phyloP scores from a whole-genome alignment of 2,113 vertebrate species.

The Argyrosomus japonicus region DNA sequence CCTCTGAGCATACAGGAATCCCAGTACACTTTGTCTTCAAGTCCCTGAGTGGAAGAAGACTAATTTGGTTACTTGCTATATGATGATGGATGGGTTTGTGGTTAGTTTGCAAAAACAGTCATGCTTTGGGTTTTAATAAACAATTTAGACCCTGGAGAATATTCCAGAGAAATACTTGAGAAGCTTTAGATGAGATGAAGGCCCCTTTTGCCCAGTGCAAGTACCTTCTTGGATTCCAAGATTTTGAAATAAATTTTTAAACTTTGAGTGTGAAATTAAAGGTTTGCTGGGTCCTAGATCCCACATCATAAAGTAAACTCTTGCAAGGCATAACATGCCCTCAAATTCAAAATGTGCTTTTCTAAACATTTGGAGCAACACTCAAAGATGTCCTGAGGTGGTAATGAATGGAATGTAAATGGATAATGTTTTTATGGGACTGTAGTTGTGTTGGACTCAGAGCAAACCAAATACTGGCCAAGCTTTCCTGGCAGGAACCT shows the following conservation, averaged over 20 bases:
- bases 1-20: slow-evolving; percentile 53
- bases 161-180: slow-evolving; percentile 32
- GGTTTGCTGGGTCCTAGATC: slow-evolving; percentile 19
- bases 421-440: slow-evolving; percentile 69
- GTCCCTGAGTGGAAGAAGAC: slow-evolving; percentile 46
- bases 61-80: slow-evolving; percentile 55
- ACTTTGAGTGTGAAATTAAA: slow-evolving; percentile 21
- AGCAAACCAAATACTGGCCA: slow-evolving; percentile 65
- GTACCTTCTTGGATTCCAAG: slow-evolving; percentile 14
- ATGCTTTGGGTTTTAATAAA: slow-evolving; percentile 71
- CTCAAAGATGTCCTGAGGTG: slow-evolving; percentile 56
- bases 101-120: slow-evolving; percentile 67
- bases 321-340: slow-evolving; percentile 6
- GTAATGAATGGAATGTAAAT: slow-evolving; percentile 70
- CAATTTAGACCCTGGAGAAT: slow-evolving; percentile 62
- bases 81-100: slow-evolving; percentile 71
- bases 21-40: slow-evolving; percentile 46
- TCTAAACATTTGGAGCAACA: slow-evolving; percentile 36
- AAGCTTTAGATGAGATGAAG: slow-evolving; percentile 31
- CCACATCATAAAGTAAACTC: slow-evolving; percentile 14
- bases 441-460: slow-evolving; percentile 58
- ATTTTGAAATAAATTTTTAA: slow-evolving; percentile 12
- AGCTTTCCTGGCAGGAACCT: slow-evolving; percentile 61
- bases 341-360: slow-evolving; percentile 32
- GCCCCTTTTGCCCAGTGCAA: background rate